These are phyloP conservation scores for Zygothrica quintamaculata DNA, from an alignment of 2,888 invertebrate genomes.

Conservation along the genomic window DNA sequence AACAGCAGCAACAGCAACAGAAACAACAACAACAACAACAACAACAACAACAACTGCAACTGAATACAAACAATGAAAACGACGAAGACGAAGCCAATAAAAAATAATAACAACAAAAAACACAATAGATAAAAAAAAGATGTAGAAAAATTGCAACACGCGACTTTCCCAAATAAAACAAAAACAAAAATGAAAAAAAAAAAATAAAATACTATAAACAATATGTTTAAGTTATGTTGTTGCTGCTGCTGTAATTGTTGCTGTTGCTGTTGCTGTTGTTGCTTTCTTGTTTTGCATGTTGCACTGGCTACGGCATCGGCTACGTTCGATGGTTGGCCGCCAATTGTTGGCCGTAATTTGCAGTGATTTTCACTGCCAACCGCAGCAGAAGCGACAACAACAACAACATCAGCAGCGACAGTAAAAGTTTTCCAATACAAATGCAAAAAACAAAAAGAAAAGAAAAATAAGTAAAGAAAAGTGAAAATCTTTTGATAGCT, in stretches of 20 bases:
- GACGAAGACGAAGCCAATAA: slow-evolving; percentile 53
- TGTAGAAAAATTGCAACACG: slow-evolving; percentile 66
- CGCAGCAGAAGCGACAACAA: slow-evolving; percentile 51
- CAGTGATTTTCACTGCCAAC: slow-evolving; percentile 74
- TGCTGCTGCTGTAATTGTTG: slow-evolving; percentile 46
- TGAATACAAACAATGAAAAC: slow-evolving; percentile 43
- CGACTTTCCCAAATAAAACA: slow-evolving; percentile 79
- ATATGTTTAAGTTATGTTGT: slow-evolving; percentile 57
- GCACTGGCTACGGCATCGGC: slow-evolving; percentile 61
- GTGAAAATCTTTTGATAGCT: slow-evolving; percentile 54
- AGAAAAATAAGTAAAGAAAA: slow-evolving; percentile 67
- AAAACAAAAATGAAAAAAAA: too few species aligned
- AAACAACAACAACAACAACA: slow-evolving; percentile 16
- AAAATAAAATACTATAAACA: slow-evolving; percentile 77
- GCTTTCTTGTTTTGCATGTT: slow-evolving; percentile 76
- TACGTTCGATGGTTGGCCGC: slow-evolving; percentile 30
- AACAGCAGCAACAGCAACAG: slow-evolving; percentile 16
- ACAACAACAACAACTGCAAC: slow-evolving; percentile 15
- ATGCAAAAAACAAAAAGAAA: slow-evolving; percentile 69
- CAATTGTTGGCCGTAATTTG: slow-evolving; percentile 67
- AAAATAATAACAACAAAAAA: slow-evolving; percentile 13
- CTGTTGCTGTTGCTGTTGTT: slow-evolving; percentile 42
- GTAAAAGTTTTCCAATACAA: slow-evolving; percentile 72
- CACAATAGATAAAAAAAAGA: slow-evolving; percentile 24
- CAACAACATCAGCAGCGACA: slow-evolving; percentile 26